Base-by-base conservation (phyloP, 2,888 invertebrate genomes). In the Drepana falcataria region DNA sequence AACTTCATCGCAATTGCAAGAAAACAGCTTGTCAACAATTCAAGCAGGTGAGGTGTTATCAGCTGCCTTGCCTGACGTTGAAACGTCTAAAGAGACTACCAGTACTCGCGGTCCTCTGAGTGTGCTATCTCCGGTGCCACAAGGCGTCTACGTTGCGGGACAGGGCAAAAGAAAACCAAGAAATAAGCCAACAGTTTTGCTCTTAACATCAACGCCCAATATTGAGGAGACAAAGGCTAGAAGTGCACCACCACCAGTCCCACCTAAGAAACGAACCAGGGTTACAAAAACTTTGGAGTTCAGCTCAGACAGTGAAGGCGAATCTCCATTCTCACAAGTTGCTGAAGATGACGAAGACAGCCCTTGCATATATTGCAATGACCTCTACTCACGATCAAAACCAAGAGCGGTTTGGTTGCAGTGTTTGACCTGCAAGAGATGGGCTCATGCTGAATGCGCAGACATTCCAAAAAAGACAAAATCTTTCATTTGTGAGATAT, bases 111-210 rank as follows among this genome's bases (percentile, higher is more conserved):
- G n/a, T n/a, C n/a, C n/a, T n/a, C n/a, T n/a, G n/a, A n/a, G n/a
- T n/a, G n/a, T 21, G 21, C 21, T 21, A 21, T 21, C 21, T 21
- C 21, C 21, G 21, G 21, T 21, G 21, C 21, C 21, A 21, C 21
- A 21, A 21, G 21, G 21, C 21, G 21, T 21, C 21, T 21, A 21
- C 21, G 21, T 21, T 21, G 21, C 21, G 21, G 21, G 21, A 21
- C 63, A 65, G 59, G 64, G 64, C 35, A 65, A 65, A 67, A 54
- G 64, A 56, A 65, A 64, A 56, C 62, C 60, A 61, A 57, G 57
- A 52, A 62, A 61, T 47, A 55, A 56, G 54, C 55, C 49, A 58
- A 59, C 60, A 54, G 48, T 53, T 52, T 60, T 64, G 49, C 33
- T 65, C 35, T 60, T 64, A 56, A 64, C 64, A 59, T 65, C 60